Evolutionary conservation across 2,888 invertebrate genomes (phyloP).

Genomic region (Stenolophus ochropezus): DNA sequence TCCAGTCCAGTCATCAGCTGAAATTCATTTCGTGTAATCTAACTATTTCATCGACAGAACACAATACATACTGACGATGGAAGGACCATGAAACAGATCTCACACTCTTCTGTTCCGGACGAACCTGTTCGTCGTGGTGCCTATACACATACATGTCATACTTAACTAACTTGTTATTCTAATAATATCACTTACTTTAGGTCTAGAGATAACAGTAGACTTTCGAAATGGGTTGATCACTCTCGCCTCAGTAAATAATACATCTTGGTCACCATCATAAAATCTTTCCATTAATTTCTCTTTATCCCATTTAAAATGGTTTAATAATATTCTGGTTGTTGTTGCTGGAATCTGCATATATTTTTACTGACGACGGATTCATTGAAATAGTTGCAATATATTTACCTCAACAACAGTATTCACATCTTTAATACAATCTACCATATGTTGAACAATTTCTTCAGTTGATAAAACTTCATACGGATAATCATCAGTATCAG

Average conservation of each 20-base stretch:
- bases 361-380: not conserved
- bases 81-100: constrained; percentile 91
- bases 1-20: constrained; percentile 93
- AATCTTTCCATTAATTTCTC: constrained; percentile 98
- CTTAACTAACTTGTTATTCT: not conserved
- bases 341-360: constrained; percentile 85
- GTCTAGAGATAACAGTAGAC: constrained; percentile 64
- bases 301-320: constrained; percentile 99
- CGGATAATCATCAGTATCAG: constrained; percentile 92
- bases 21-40: too few species aligned
- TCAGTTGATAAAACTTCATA: constrained; percentile 95
- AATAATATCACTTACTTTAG: constrained; percentile 75
- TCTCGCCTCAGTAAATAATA: constrained; percentile 94
- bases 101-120: constrained; percentile 91
- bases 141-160: constrained; percentile 78
- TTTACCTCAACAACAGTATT: constrained; percentile 95
- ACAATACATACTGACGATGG: constrained; percentile 75
- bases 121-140: constrained; percentile 78
- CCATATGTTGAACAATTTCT: constrained; percentile 98
- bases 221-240: constrained; percentile 92
- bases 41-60: too few species aligned
- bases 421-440: constrained; percentile 97
- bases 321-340: constrained; percentile 93
- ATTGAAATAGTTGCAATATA: constrained; percentile 74
- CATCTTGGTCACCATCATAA: constrained; percentile 96